Evolutionary conservation across 2,113 vertebrate species (phyloP).

Genomic region (Pao palembangensis): DNA sequence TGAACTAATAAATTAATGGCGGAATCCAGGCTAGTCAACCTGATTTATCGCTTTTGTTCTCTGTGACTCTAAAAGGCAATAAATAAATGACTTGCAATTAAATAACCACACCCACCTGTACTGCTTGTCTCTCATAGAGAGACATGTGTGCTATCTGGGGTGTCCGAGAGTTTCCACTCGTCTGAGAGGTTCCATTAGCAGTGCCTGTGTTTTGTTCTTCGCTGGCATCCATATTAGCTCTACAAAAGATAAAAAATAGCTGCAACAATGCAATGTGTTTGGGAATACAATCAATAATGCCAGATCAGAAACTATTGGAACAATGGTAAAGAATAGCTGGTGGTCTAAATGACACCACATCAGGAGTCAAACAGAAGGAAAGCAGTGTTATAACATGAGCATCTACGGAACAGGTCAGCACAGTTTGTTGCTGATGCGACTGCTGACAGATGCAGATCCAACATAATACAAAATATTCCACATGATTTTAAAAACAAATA

Average conservation of each 20-base stretch:
- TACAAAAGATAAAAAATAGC: slow-evolving; percentile 17
- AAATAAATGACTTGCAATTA: too few species aligned
- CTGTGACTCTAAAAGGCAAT: too few species aligned
- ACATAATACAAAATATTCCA: too few species aligned
- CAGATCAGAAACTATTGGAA: background rate
- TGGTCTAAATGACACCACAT: too few species aligned
- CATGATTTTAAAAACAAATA: too few species aligned
- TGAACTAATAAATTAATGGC: too few species aligned
- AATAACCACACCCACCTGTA: slow-evolving; percentile 77
- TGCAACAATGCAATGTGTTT: background rate
- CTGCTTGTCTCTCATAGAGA: slow-evolving; percentile 92
- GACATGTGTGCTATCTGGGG: slow-evolving; percentile 95
- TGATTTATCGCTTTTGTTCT: too few species aligned
- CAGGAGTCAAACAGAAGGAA: background rate
- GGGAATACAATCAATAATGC: background rate
- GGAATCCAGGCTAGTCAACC: too few species aligned
- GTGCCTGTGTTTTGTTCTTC: slow-evolving; percentile 90
- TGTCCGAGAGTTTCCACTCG: slow-evolving; percentile 85
- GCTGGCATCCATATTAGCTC: slow-evolving; percentile 85
- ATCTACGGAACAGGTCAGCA: background rate
- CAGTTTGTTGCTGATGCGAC: too few species aligned
- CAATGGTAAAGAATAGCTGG: background rate
- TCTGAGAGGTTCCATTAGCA: slow-evolving; percentile 81
- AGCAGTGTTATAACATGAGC: background rate
- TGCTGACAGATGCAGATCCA: too few species aligned